Evolutionary conservation across 2,888 invertebrate species (phyloP), one percentile per base, ranked within the genome.

Genomic region (Chymomyza caudatula): DNA sequence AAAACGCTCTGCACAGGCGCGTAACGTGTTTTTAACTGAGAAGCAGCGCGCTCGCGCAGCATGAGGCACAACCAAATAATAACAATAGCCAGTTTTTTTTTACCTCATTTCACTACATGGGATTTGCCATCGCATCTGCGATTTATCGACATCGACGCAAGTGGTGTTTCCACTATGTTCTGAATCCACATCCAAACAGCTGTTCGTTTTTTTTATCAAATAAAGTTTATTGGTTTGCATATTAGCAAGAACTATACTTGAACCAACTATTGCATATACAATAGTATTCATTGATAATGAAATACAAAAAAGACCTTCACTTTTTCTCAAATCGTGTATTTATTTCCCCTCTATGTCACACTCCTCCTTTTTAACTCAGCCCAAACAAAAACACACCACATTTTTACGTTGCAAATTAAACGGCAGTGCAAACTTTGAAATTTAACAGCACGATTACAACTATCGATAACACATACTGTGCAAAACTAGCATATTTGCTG

Each of bases 1-100:
- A 75, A 83, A 79, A 74, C 76, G 80, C 84, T 81, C 80, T 84
- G 73, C 78, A 84, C 84, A 77, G 79, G 79, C 78, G 82, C 77
- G 77, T 76, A 84, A 84, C 85, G 78, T 84, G 82, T 81, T 81
- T 81, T 74, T 53, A 81, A 81, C 80, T 81, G 71, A 84, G 67
- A 73, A 43, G 66, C 59, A 60, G 74, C 69, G 61, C 51, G 51
- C 19, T 20, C 51, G 20, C 13, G 51, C 51, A 51, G 51, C 51
- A 19, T 51, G 51, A 4, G 44, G 13, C 20, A 13, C 47, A 47
- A 15, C 47, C 47, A 60, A 67, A 8, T 57, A 70, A 37, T 75
- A 75, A 84, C 84, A 84, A 78, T 84, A 61, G 73, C 47, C 60
- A 59, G 66, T 63, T 77, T 81, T 65, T 23, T 63, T 68, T 67